A percentile compares a stretch with the other conserved stretches of the same genome.
Conservation (phyloP, 2,888 invertebrate species). For the Gerris lacustris region DNA sequence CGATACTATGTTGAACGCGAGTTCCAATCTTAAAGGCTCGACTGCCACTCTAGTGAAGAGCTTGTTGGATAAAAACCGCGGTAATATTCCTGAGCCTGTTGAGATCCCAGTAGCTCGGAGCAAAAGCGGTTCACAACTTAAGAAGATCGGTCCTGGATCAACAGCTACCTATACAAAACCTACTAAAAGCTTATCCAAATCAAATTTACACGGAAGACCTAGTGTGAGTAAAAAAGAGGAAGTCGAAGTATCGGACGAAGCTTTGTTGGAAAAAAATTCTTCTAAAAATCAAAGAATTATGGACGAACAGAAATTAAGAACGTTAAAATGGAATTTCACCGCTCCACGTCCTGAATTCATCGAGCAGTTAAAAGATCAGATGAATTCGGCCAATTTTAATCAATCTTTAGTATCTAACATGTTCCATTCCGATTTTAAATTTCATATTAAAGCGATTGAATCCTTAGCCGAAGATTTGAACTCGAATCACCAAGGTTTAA, state of each 20-base stretch:
- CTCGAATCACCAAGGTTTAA: constrained; percentile 63
- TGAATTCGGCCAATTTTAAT: constrained; percentile 77
- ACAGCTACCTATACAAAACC: constrained; percentile 28
- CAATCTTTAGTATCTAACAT: constrained; percentile 75
- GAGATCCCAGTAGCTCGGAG: constrained; percentile 19
- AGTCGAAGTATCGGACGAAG: constrained; percentile 72
- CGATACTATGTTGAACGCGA: constrained; percentile 59
- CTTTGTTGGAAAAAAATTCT: constrained; percentile 66
- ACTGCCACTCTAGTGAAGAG: constrained; percentile 25
- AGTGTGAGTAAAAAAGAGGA: constrained; percentile 60
- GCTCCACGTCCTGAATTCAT: constrained; percentile 88
- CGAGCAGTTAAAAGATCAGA: constrained; percentile 78
- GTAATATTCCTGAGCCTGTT: constrained; percentile 28
- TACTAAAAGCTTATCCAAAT: constrained; percentile 17
- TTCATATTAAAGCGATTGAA: constrained; percentile 91
- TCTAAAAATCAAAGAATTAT: constrained; percentile 83
- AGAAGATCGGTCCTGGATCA: constrained; percentile 25
- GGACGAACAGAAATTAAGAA: constrained; percentile 86
- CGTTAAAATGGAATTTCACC: constrained; percentile 87
- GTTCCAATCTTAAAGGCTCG: constrained; percentile 62
- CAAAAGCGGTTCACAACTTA: constrained; percentile 12
- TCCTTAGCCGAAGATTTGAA: constrained; percentile 69
- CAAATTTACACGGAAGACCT: constrained; percentile 7
- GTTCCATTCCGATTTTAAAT: constrained; percentile 90
- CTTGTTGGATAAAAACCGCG: constrained; percentile 31